Evolutionary conservation across 2,888 invertebrate genomes (phyloP).

Genomic region (Catocala sponsa): DNA sequence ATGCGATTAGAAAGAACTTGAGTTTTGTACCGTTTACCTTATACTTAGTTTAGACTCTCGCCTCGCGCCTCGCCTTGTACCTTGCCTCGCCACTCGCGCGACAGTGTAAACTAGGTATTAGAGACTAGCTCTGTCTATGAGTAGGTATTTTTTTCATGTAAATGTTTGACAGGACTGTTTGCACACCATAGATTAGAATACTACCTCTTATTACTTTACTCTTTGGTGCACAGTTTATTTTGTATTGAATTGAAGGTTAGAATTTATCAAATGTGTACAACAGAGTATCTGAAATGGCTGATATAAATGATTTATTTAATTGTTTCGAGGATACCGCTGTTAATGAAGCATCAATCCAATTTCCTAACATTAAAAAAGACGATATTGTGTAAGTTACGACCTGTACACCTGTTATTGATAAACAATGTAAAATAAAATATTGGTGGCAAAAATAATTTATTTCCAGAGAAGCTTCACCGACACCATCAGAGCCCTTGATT

Average conservation of each 20-base stretch:
- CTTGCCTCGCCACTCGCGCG: too few species aligned
- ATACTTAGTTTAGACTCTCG: too few species aligned
- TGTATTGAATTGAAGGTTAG: constrained; percentile 8
- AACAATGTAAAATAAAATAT: constrained; percentile 8
- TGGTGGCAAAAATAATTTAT: neutral
- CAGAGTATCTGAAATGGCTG: constrained; percentile 62
- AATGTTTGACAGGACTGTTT: too few species aligned
- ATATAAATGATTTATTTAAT: constrained; percentile 76
- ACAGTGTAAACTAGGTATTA: too few species aligned
- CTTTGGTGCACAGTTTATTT: neutral
- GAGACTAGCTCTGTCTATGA: too few species aligned
- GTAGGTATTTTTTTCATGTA: too few species aligned
- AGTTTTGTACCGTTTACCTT: too few species aligned
- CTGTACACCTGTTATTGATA: constrained; percentile 23
- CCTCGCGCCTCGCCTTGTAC: too few species aligned
- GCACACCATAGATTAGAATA: too few species aligned
- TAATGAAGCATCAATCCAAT: constrained; percentile 64
- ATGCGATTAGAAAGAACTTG: too few species aligned
- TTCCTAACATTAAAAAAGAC: constrained; percentile 63
- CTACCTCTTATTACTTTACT: too few species aligned
- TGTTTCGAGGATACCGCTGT: constrained; percentile 75
- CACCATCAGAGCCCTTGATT: constrained; percentile 38
- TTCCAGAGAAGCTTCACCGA: constrained; percentile 52
- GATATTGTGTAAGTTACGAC: constrained; percentile 63
- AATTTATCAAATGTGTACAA: neutral